Percentiles rank a stretch among this genome's conserved stretches.
Evolutionary conservation across 2,888 invertebrate species (phyloP).

Genomic region (Oscheius onirici): DNA sequence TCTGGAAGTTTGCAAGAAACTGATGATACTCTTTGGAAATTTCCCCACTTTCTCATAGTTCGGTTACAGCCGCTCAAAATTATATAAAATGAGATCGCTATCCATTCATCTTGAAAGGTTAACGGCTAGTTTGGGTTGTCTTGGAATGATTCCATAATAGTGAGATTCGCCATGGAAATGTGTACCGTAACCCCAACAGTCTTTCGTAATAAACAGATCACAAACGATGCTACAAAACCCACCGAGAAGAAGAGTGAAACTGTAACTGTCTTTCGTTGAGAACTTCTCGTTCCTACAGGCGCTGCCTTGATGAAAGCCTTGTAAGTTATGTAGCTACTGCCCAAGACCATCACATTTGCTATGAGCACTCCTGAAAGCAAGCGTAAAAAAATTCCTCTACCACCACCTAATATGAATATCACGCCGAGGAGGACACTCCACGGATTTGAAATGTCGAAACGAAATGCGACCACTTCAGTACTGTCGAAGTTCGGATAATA

Average conservation of each 20-base stretch:
- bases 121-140: background rate
- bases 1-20: constrained; percentile 16
- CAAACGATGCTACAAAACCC: background rate
- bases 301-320: background rate
- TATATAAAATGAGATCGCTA: no score
- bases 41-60: no score
- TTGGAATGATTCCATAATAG: background rate
- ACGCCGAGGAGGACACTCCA: background rate
- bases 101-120: no score
- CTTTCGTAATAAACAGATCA: no score
- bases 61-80: no score
- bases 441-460: background rate
- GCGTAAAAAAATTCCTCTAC: background rate
- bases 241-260: background rate
- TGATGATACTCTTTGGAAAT: no score
- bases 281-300: background rate
- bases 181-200: no score
- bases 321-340: background rate
- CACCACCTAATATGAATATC: no score
- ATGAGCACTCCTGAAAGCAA: background rate
- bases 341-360: background rate
- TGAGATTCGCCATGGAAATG: background rate
- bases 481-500: background rate
- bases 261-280: background rate
- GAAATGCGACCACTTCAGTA: background rate